A percentile compares a stretch with the other conserved stretches of the same genome.
These are phyloP conservation scores for Adela reaumurella DNA, from an alignment of 2,888 invertebrate species.

Conservation along the genomic window DNA sequence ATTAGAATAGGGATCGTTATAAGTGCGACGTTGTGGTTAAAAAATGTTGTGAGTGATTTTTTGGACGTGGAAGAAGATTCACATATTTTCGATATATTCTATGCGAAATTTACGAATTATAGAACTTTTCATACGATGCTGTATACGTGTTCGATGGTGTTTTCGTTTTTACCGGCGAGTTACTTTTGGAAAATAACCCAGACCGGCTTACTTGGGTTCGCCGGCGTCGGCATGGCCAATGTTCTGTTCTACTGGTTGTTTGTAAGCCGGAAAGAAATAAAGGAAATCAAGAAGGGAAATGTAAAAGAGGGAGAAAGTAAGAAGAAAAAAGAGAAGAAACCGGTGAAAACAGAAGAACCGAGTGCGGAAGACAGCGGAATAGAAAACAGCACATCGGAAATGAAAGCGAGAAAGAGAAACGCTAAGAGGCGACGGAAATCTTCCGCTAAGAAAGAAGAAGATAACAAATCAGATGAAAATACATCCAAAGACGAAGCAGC, in stretches of 20 bases:
- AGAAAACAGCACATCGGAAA: constrained; percentile 45
- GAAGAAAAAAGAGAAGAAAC: constrained; percentile 9
- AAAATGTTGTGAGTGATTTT: constrained; percentile 31
- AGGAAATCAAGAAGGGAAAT: neutral
- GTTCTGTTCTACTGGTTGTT: constrained; percentile 33
- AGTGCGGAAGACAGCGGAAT: constrained; percentile 49
- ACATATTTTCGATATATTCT: constrained; percentile 69
- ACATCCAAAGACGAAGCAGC: no score
- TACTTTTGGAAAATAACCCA: constrained; percentile 46
- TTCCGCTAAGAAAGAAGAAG: constrained; percentile 19
- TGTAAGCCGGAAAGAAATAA: constrained; percentile 12
- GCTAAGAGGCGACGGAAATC: constrained; percentile 22
- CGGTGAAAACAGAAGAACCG: constrained; percentile 16
- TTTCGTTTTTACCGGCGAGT: constrained; percentile 63
- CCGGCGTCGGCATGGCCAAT: constrained; percentile 35
- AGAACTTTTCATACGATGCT: constrained; percentile 72
- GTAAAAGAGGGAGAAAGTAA: constrained; percentile 2
- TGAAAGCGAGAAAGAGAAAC: constrained; percentile 26
- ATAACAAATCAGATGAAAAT: no score
- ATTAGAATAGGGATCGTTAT: constrained; percentile 22
- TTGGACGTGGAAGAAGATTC: constrained; percentile 49
- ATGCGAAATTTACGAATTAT: constrained; percentile 64
- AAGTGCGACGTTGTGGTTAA: constrained; percentile 30
- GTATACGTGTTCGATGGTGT: constrained; percentile 75
- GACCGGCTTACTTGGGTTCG: constrained; percentile 59